Conservation (phyloP, 2,888 invertebrate genomes). For the Odiellus spinosus region DNA sequence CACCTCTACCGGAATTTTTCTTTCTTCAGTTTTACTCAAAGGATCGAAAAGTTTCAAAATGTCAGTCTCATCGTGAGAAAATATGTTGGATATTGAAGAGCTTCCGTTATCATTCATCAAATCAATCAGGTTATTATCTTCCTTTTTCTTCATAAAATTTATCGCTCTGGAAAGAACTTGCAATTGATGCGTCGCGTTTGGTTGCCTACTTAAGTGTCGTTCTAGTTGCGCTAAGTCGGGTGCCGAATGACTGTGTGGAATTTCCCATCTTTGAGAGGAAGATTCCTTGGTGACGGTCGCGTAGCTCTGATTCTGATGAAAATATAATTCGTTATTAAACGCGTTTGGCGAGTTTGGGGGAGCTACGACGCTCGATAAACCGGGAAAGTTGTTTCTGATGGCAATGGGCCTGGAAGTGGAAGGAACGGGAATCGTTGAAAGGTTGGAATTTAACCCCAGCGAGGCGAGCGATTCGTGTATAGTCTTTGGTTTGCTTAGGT, state of each 20-base stretch:
- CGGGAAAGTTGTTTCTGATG: too few species aligned
- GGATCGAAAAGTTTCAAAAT: constrained; percentile 16
- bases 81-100: not conserved
- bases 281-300: constrained; percentile 9
- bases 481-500: too few species aligned
- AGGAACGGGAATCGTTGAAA: constrained; percentile 1
- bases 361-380: too few species aligned
- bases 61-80: constrained; percentile 9
- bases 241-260: constrained; percentile 9
- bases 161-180: not conserved
- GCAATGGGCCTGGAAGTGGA: not conserved
- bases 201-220: not conserved
- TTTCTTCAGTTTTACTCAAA: constrained; percentile 3
- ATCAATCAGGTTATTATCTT: constrained; percentile 16
- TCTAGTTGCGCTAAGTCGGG: constrained; percentile 4
- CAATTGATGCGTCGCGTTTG: not conserved
- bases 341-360: too few species aligned
- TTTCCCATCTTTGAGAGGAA: constrained; percentile 5
- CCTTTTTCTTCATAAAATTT: constrained; percentile 16
- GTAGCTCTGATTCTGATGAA: constrained; percentile 4
- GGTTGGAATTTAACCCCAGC: too few species aligned
- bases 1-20: not conserved
- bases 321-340: too few species aligned
- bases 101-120: constrained; percentile 7
- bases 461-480: too few species aligned